Base-by-base conservation (phyloP, 2,888 invertebrate genomes). In the Eubasilissa splendida region DNA sequence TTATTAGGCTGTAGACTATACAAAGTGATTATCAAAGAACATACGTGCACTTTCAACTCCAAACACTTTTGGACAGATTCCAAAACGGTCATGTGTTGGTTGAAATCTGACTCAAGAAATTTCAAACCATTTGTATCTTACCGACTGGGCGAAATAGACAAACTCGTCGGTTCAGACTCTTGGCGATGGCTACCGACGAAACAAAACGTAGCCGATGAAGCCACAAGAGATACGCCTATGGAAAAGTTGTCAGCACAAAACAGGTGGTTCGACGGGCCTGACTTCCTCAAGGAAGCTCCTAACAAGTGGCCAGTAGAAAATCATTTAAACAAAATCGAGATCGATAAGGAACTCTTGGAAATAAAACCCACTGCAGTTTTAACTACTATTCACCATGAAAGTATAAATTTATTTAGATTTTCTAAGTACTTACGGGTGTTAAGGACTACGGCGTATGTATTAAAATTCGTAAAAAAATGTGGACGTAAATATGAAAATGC, bases 1-100 rank as follows among this genome's bases (percentile, higher is more conserved):
- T 4, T 7, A 12, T n/a, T 58, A n/a, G 58, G 58, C 4, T 12
- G 12, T 11, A 11, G 80, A 3, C 50, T 80, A 52, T 70, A 71
- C 11, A n/a, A 31, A 8, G 59, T 63, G 14, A 74, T 76, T 1
- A 14, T 52, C 10, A 14, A 42, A 12, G 22, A 77, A 74, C 70
- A 71, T 60, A 2, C 5, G 2, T 9, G 50, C 4, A 33, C 70
- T 10, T 58, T n/a, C n/a, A 52, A 5, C 2, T 1, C 42, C 75
- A 10, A n/a, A 5, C 33, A 79, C 42, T 85, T 84, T 75, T 86
- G 85, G 86, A 80, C 85, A 4, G 85, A 86, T 65, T 86, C 85
- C 1, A 84, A 79, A 75, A 85, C 84, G 3, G 85, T 85, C 12
- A 54, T 85, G 14, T 63, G 75, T 9, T 85, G 85, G 85, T 73